A percentile compares a stretch with the other conserved stretches of the same genome.
These are phyloP conservation scores for Dasysyrphus albostriatus DNA, from an alignment of 2,888 invertebrate genomes.

Conservation along the genomic window DNA sequence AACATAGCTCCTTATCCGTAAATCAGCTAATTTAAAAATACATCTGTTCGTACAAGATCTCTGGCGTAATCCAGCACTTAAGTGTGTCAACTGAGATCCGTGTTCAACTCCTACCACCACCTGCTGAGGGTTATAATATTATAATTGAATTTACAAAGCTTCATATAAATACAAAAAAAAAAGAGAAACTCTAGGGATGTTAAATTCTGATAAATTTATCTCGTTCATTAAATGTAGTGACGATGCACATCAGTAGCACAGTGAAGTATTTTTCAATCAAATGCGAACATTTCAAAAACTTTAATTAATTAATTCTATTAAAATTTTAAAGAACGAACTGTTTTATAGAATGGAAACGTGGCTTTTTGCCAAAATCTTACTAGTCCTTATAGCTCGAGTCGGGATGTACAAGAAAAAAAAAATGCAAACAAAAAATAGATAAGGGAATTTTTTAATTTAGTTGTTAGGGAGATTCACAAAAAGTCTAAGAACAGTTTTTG, in stretches of 20 bases:
- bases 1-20: constrained; percentile 12
- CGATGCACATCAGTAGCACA: neutral
- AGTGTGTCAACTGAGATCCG: constrained; percentile 59
- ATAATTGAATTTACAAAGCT: constrained; percentile 45
- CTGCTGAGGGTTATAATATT: constrained; percentile 29
- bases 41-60: constrained; percentile 51
- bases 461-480: too few species aligned
- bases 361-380: too few species aligned
- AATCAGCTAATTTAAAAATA: constrained; percentile 65
- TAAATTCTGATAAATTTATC: constrained; percentile 56
- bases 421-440: too few species aligned
- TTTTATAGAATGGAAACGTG: too few species aligned
- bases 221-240: constrained; percentile 45
- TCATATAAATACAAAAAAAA: constrained; percentile 3
- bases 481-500: too few species aligned
- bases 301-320: neutral
- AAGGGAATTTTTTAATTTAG: too few species aligned
- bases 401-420: too few species aligned
- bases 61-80: constrained; percentile 67
- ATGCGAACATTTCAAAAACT: neutral
- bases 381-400: too few species aligned
- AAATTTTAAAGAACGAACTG: too few species aligned
- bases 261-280: neutral
- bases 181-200: neutral
- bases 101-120: neutral